Evolutionary conservation across 2,888 invertebrate genomes (phyloP), one percentile per base, ranked within the genome.

Genomic region (Hydrotaea diabolus): DNA sequence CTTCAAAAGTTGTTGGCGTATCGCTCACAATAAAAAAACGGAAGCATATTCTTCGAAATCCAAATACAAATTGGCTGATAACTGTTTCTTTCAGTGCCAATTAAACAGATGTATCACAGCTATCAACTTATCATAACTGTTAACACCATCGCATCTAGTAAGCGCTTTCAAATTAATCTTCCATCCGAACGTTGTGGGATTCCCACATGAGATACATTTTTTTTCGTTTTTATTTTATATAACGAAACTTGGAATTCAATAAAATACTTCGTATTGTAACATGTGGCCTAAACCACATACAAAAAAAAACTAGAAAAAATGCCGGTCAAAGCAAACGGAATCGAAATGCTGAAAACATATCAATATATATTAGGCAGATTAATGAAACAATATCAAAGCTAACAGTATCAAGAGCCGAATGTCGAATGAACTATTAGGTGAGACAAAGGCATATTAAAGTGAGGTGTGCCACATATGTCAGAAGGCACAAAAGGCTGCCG

Each of bases 391-490:
- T 23, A 46, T 26, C 26, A 49, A 59, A 9, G 23, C 15, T 15
- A 57, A 59, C 57, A 39, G 17, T 31, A 26, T n/a, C 21, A 36
- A 19, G 17, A 39, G 9, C 43, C 21, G 43, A 26, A n/a, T 31
- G 9, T 21, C 21, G 43, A 26, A n/a, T 31, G 4, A 55, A 69
- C 43, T n/a, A 46, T 69, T 69, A 77, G 21, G 39, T 66, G 19
- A 21, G 39, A 66, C 66, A 66, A 26, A 77, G 23, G 17, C 31
- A 43, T 46, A 43, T 57, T 26, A 55, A 71, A 17, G 39, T 39
- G 36, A 39, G 73, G 74, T 74, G 69, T 82, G 77, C 69, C 77
- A 74, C 59, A 69, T 55, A 31, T 82, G 59, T 69, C 74, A 77
- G 69, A 23, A 46, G 9, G 11, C 21, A 69, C 69, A 69, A 69